Evolutionary conservation across 1,140 invertebrate genomes (phyloP), one percentile per base, ranked within the genome.

Genomic region (Argopecten irradians): DNA sequence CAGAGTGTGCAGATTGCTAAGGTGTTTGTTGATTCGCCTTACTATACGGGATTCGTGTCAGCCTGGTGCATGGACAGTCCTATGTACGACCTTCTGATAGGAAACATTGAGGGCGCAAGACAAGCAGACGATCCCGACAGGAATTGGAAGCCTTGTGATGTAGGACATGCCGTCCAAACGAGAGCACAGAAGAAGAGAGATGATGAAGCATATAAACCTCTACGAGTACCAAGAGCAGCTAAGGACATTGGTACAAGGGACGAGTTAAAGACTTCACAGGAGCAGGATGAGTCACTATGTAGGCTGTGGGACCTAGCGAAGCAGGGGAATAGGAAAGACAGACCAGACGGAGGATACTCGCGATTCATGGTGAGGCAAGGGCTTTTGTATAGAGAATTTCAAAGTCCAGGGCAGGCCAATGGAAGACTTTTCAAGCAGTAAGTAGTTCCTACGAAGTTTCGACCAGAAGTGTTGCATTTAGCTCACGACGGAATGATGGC

Each of bases 21-120:
- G 19, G 55, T 92, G 3, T 16, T 55, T 82, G 85, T 90, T 84
- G 86, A 91, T 33, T 85, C 88, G 14, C 87, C 88, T 16, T 92
- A 88, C 84, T 89, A 83, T n/a, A 86, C 84, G 19, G 86, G 86
- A 28, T 28, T 22, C 9, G 22, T n/a, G n/a, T 22, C 22, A n/a
- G 86, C 43, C 28, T 43, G 34, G 43, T 86, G 34, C 34, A 82
- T 87, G 46, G 82, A 84, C 34, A 84, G 19, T 34, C 86, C 86
- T 14, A 35, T 82, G 32, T 84, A 87, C 34, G 86, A 87, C 86
- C 82, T 87, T 9, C 16, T 87, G 22, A 87, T 87, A n/a, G 86
- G 82, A 14, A 87, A 87, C 35, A 55, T 86, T 43, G 36, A 41
- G 3, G 36, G 43, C 11, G 87, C 28, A 11, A 39, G 85, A 33